Conservation (phyloP, 2,113 vertebrate species). For the Archocentrus centrarchus region DNA sequence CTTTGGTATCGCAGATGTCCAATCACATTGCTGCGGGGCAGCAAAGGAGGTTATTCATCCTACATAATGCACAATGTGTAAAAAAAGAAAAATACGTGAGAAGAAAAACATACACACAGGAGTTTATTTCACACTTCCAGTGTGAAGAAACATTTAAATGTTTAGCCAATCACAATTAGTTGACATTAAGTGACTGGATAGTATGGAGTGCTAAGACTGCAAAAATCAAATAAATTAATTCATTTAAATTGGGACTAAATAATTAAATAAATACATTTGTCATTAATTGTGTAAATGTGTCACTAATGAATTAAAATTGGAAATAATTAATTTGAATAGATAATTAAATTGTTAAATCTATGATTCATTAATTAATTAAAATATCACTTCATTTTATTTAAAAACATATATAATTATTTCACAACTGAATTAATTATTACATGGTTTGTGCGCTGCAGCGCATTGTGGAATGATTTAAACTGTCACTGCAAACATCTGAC, state of each 20-base stretch:
- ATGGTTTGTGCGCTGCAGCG: not conserved
- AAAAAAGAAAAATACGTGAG: not conserved
- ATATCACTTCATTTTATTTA: not conserved
- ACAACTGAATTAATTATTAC: too few relatives aligned
- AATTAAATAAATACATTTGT: too few relatives aligned
- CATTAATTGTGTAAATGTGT: too few relatives aligned
- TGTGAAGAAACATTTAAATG: too few relatives aligned
- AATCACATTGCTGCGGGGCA: too few relatives aligned
- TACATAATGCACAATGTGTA: not conserved
- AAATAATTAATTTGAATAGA: not conserved
- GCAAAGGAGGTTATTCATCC: not conserved
- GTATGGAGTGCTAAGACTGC: too few relatives aligned
- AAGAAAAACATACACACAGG: not conserved
- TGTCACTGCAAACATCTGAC: not conserved
- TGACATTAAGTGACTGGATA: too few relatives aligned
- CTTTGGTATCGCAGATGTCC: too few relatives aligned
- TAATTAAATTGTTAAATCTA: not conserved
- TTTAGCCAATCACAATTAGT: too few relatives aligned
- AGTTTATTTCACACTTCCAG: not conserved
- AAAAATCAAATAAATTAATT: too few relatives aligned
- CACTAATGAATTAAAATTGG: not conserved
- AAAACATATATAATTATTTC: not conserved
- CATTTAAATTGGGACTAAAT: too few relatives aligned
- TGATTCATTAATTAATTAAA: not conserved
- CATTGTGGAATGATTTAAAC: not conserved